These are phyloP conservation scores for Loripinus fragilis DNA, from an alignment of 2,888 invertebrate species.

Conservation along the genomic window DNA sequence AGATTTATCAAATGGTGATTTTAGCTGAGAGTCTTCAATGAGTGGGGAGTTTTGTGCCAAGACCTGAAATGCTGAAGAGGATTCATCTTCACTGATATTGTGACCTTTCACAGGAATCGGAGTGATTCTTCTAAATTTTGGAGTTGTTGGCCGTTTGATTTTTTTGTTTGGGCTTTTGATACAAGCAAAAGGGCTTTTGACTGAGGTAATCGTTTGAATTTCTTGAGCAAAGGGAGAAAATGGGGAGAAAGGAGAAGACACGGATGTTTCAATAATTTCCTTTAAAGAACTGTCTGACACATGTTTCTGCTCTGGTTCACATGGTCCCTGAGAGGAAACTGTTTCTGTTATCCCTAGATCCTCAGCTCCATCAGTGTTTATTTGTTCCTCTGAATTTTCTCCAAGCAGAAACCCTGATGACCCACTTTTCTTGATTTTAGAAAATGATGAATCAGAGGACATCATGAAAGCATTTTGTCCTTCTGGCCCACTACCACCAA, in stretches of 20 bases:
- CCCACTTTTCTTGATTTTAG: constrained; percentile 18
- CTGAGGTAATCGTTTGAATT: constrained; percentile 47
- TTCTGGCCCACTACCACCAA: constrained; percentile 6
- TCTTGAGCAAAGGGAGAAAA: constrained; percentile 58
- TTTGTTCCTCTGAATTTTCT: neutral
- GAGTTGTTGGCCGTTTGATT: neutral
- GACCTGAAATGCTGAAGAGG: constrained; percentile 44
- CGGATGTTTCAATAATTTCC: neutral
- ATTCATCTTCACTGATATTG: constrained; percentile 18
- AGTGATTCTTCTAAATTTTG: constrained; percentile 51
- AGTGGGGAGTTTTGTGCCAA: constrained; percentile 53
- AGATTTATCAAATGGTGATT: constrained; percentile 23
- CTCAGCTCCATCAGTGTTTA: neutral
- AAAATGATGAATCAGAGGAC: constrained; percentile 37
- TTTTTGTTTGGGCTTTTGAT: constrained; percentile 31
- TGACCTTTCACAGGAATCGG: constrained; percentile 46
- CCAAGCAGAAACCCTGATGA: constrained; percentile 3
- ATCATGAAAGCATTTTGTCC: constrained; percentile 27
- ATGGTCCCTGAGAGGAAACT: neutral
- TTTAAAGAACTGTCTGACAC: neutral
- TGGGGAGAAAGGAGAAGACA: constrained; percentile 47
- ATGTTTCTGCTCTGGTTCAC: constrained; percentile 10
- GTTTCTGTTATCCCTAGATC: neutral
- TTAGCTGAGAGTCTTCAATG: constrained; percentile 33
- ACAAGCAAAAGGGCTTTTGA: constrained; percentile 34